A percentile compares a stretch with the other conserved stretches of the same genome.
phyloP scores from a whole-genome alignment of 92 coral and sea anemone species.

The Epizoanthus rinbou region DNA sequence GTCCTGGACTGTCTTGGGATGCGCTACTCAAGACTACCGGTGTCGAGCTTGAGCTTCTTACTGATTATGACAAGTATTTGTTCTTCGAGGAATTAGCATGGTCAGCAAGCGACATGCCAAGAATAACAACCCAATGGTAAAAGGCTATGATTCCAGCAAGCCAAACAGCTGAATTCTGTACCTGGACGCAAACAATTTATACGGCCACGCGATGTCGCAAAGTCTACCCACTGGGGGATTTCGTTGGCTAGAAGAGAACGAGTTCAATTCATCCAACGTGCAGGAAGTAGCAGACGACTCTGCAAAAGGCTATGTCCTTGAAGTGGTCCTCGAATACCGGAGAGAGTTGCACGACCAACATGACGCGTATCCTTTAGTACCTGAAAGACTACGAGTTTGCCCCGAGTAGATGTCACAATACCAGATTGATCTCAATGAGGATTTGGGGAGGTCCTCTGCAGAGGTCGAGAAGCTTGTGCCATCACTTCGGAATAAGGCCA shows the following conservation, averaged over 20 bases:
- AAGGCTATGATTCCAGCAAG: background rate
- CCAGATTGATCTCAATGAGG: background rate
- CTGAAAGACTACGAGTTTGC: background rate
- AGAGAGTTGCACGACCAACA: background rate
- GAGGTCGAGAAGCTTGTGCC: conserved; percentile 19
- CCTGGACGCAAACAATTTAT: conserved; percentile 7
- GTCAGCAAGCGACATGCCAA: background rate
- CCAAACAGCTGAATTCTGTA: background rate
- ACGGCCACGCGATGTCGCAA: background rate
- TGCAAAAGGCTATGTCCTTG: conserved; percentile 3
- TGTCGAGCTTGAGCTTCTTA: background rate
- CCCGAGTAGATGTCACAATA: conserved; percentile 26
- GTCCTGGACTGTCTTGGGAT: too few species aligned
- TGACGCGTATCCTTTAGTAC: background rate
- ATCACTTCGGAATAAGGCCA: conserved; percentile 7
- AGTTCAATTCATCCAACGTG: background rate
- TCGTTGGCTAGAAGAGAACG: conserved; percentile 6
- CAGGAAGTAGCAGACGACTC: background rate
- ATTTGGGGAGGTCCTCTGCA: conserved; percentile 1
- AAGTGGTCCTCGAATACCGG: conserved; percentile 24
- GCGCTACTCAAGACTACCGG: background rate
- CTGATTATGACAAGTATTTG: background rate
- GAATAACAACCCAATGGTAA: conserved; percentile 7
- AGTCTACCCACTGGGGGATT: background rate
- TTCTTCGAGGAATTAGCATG: conserved; percentile 10